Percentiles rank a stretch among this genome's conserved stretches.
Evolutionary conservation across 2,888 invertebrate species (phyloP).

Genomic region (Synanthedon myopaeformis): DNA sequence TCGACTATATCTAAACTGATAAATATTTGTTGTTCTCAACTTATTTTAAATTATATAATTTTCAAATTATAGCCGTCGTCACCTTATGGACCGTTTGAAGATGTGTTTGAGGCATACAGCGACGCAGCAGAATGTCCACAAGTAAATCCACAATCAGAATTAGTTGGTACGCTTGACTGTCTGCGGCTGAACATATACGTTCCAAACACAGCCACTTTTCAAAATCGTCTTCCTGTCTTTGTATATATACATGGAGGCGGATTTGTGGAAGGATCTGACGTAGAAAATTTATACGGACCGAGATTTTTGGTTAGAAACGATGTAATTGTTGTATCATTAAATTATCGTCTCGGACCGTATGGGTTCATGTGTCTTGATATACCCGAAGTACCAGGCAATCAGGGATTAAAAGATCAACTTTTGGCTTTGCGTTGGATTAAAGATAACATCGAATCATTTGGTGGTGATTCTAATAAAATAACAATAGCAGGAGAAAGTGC

Average conservation of each 20-base stretch:
- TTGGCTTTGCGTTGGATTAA: conserved; percentile 38
- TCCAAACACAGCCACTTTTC: conserved; percentile 24
- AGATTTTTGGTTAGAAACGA: conserved; percentile 31
- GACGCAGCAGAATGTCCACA: conserved; percentile 38
- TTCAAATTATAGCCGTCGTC: conserved; percentile 18
- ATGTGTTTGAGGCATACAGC: conserved; percentile 31
- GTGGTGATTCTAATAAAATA: conserved; percentile 32
- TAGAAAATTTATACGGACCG: conserved; percentile 25
- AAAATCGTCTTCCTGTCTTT: conserved; percentile 27
- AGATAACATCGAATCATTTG: conserved; percentile 35
- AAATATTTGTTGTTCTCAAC: too few relatives aligned
- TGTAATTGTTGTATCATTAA: conserved; percentile 34
- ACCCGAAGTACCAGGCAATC: conserved; percentile 34
- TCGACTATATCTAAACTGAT: too few relatives aligned
- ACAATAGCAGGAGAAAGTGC: conserved; percentile 41
- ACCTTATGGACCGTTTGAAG: conserved; percentile 25
- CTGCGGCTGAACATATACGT: conserved; percentile 35
- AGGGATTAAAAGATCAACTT: conserved; percentile 40
- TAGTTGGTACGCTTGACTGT: conserved; percentile 29
- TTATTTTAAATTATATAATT: too few relatives aligned
- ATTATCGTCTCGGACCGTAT: conserved; percentile 40
- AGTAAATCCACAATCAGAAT: conserved; percentile 16
- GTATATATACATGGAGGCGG: conserved; percentile 39
- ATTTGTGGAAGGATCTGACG: conserved; percentile 21
- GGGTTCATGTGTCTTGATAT: conserved; percentile 42